These are phyloP conservation scores for Temnothorax longispinosus DNA, from an alignment of 1,140 invertebrate species.

Conservation along the genomic window DNA sequence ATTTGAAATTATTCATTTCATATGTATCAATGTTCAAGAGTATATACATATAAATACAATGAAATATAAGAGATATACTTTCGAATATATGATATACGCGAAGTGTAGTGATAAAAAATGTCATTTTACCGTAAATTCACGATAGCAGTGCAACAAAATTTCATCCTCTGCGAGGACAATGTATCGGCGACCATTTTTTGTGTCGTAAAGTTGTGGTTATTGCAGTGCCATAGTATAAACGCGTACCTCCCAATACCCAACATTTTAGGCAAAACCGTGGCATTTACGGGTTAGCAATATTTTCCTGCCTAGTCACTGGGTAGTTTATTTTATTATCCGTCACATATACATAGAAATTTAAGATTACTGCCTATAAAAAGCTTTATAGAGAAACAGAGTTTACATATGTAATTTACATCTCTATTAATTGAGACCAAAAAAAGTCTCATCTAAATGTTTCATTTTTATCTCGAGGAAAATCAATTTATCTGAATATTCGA, in stretches of 20 bases:
- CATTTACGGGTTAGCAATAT: conserved; percentile 56
- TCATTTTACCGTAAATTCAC: conserved; percentile 21
- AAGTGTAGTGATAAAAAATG: conserved; percentile 18
- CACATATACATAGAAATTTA: neutral
- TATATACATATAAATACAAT: neutral
- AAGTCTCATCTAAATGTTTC: neutral
- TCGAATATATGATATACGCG: neutral
- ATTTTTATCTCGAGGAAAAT: neutral
- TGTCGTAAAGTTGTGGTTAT: conserved; percentile 40
- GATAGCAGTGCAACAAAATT: conserved; percentile 12
- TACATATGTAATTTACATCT: neutral
- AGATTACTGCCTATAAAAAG: neutral
- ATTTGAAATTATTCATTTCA: neutral
- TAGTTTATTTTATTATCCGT: conserved; percentile 51
- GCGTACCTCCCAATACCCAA: conserved; percentile 41
- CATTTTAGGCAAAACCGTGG: conserved; percentile 48
- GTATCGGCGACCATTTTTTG: conserved; percentile 1
- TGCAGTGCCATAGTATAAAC: conserved; percentile 17
- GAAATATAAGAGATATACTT: neutral
- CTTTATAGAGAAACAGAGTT: neutral
- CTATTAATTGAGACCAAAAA: neutral
- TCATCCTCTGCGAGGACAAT: conserved; percentile 36
- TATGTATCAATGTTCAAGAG: neutral
- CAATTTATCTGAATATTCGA: neutral
- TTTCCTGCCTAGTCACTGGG: conserved; percentile 12